Percentiles rank a stretch among this genome's conserved stretches.
These are phyloP conservation scores for Enoplosus armatus DNA, from an alignment of 2,797 vertebrate species.

Conservation along the genomic window DNA sequence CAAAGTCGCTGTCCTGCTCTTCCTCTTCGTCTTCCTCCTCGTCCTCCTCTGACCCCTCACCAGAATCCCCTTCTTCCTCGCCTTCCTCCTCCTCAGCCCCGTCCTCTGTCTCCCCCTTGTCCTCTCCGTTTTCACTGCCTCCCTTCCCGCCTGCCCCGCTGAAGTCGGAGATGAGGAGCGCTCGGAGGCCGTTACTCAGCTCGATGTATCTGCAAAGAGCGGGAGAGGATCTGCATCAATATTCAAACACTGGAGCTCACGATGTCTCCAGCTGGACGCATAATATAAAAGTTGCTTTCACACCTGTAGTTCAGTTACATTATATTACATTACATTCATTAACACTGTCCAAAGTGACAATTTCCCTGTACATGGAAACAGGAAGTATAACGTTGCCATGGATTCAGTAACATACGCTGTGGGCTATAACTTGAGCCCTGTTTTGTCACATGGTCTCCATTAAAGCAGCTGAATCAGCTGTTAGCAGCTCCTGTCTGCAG, in stretches of 20 bases:
- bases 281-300: neutral
- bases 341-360: neutral
- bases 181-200: slow-evolving; percentile 91
- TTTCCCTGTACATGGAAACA: neutral
- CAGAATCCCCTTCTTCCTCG: slow-evolving; percentile 75
- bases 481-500: no score
- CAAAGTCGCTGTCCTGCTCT: slow-evolving; percentile 86
- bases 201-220: slow-evolving; percentile 87
- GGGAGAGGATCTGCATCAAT: neutral
- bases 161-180: slow-evolving; percentile 94
- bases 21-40: slow-evolving; percentile 82
- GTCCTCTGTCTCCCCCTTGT: slow-evolving; percentile 15
- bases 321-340: neutral
- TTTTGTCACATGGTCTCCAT: no score
- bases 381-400: neutral
- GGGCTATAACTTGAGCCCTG: no score
- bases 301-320: neutral
- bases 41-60: slow-evolving; percentile 78
- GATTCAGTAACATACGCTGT: no score
- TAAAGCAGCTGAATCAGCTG: neutral
- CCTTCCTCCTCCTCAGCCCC: slow-evolving; percentile 25
- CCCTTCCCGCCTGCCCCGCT: slow-evolving; percentile 80
- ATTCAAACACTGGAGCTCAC: neutral
- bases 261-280: neutral
- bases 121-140: slow-evolving; percentile 44